A percentile compares a stretch with the other conserved stretches of the same genome.
Evolutionary conservation across 2,888 invertebrate species (phyloP).

Genomic region (Chrysopilus asiliformis): DNA sequence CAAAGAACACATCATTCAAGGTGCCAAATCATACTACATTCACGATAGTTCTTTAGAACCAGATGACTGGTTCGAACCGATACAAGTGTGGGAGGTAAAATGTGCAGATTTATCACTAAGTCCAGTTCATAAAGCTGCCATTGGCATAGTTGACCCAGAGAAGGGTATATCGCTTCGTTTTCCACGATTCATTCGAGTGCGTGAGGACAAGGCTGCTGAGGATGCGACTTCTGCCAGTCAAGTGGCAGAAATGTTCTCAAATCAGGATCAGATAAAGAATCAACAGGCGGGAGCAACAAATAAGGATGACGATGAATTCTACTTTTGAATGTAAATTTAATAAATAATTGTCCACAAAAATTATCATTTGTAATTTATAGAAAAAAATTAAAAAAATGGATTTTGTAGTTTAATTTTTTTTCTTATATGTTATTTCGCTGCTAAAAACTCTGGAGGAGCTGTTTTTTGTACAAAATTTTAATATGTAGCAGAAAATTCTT

Average conservation of each 20-base stretch:
- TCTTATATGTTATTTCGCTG: too few relatives aligned
- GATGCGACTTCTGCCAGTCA: constrained; percentile 84
- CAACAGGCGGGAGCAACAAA: constrained; percentile 30
- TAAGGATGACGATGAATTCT: constrained; percentile 29
- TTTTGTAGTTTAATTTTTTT: too few relatives aligned
- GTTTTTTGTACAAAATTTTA: too few relatives aligned
- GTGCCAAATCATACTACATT: constrained; percentile 66
- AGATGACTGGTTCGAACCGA: constrained; percentile 81
- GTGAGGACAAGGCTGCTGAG: constrained; percentile 87
- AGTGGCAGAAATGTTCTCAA: constrained; percentile 79
- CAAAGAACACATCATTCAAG: constrained; percentile 56
- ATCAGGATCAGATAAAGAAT: constrained; percentile 82
- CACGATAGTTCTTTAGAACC: constrained; percentile 61
- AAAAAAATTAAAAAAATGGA: too few relatives aligned
- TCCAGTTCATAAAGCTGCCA: constrained; percentile 81
- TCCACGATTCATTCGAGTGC: constrained; percentile 75
- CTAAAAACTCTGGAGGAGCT: too few relatives aligned
- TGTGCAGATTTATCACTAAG: constrained; percentile 96
- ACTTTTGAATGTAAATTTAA: too few relatives aligned
- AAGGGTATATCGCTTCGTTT: constrained; percentile 92
- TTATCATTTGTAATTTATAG: too few relatives aligned
- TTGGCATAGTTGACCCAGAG: constrained; percentile 74
- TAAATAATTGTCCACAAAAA: too few relatives aligned
- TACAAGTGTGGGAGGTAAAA: constrained; percentile 90
- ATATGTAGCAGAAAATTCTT: too few relatives aligned